A percentile compares a stretch with the other conserved stretches of the same genome.
phyloP scores from a whole-genome alignment of 2,113 vertebrate species.

The Eurystomus gularis region DNA sequence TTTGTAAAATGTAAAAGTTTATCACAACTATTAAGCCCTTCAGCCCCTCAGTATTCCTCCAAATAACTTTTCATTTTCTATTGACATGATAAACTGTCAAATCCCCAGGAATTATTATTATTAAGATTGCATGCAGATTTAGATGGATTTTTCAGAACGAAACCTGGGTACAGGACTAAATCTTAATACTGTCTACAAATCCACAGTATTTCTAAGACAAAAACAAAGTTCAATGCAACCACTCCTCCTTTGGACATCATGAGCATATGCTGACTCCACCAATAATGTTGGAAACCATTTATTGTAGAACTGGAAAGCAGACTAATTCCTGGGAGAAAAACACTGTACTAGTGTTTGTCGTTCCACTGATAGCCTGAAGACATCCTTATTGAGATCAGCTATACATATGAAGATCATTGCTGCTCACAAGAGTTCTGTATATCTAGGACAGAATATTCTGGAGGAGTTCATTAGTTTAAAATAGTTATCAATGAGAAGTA shows the following conservation, averaged over 20 bases:
- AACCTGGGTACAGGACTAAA: neutral
- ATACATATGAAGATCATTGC: neutral
- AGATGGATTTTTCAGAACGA: neutral
- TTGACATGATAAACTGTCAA: neutral
- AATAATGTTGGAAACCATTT: neutral
- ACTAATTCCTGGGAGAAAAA: neutral
- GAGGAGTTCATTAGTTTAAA: neutral
- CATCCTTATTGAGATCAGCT: neutral
- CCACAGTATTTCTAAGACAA: neutral
- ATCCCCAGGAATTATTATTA: rapidly evolving
- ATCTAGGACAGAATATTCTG: neutral
- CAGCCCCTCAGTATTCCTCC: neutral
- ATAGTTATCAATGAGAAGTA: neutral
- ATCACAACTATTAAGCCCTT: neutral
- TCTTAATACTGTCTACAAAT: neutral
- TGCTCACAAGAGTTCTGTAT: neutral
- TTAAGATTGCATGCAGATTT: neutral
- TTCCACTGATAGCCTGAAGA: neutral
- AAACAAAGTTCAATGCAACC: neutral
- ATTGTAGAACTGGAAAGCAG: neutral
- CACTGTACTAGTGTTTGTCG: neutral
- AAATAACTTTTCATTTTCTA: neutral
- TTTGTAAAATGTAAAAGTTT: neutral
- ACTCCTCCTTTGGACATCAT: neutral
- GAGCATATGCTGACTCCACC: neutral